phyloP scores from a whole-genome alignment of 2,797 vertebrate species.

The Sebastes aleutianus region DNA sequence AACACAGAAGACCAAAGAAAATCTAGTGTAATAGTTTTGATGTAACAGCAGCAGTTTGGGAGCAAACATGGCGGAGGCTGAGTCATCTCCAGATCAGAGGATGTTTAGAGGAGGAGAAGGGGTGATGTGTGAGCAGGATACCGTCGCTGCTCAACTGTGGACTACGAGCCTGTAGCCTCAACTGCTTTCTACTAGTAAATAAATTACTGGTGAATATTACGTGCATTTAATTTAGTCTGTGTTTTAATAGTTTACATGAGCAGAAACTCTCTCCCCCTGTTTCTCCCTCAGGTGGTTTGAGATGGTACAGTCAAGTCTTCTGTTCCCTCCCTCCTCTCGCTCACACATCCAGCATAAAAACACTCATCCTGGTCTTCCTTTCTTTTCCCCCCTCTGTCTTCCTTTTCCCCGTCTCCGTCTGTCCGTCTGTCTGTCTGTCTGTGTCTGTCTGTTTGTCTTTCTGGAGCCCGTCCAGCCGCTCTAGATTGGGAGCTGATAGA shows the following conservation, averaged over 20 bases:
- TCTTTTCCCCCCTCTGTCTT: neutral
- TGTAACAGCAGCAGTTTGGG: slow-evolving; percentile 51
- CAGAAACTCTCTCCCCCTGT: neutral
- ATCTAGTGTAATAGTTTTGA: slow-evolving; percentile 15
- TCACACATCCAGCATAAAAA: slow-evolving; percentile 44
- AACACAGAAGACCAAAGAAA: neutral
- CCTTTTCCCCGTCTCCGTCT: slow-evolving; percentile 13
- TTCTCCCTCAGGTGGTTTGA: slow-evolving; percentile 2
- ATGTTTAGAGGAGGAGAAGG: slow-evolving; percentile 38
- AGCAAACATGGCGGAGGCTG: slow-evolving; percentile 73
- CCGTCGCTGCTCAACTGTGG: neutral
- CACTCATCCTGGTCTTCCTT: slow-evolving; percentile 34
- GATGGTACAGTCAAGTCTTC: slow-evolving; percentile 50
- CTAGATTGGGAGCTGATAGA: slow-evolving; percentile 91
- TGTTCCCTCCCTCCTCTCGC: slow-evolving; percentile 32
- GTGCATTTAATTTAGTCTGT: neutral
- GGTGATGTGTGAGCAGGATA: slow-evolving; percentile 9
- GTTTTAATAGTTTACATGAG: neutral
- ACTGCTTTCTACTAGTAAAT: neutral
- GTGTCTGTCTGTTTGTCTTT: slow-evolving; percentile 41
- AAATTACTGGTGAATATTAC: neutral
- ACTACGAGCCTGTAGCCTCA: neutral
- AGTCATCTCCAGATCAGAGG: slow-evolving; percentile 70
- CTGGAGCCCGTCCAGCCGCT: slow-evolving; percentile 88
- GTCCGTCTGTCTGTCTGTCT: too few relatives aligned